A percentile compares a stretch with the other conserved stretches of the same genome.
Conservation (phyloP, 2,113 vertebrate species). For the Rafetus swinhoei region DNA sequence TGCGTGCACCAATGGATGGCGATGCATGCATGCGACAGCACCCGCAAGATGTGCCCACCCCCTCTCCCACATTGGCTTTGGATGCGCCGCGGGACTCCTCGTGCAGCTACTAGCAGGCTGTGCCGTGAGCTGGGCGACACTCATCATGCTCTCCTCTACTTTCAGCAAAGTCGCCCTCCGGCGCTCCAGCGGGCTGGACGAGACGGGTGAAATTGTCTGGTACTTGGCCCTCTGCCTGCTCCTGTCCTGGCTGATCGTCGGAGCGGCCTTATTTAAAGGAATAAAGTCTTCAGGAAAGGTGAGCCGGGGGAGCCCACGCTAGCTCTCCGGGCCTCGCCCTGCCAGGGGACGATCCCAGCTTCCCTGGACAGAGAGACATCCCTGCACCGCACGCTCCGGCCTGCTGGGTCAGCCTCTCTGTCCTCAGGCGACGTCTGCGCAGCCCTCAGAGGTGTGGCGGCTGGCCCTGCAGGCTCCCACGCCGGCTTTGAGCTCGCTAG, state of each 20-base stretch:
- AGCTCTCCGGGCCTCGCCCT: neutral
- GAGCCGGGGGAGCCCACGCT: slow-evolving; percentile 15
- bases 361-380: too few relatives aligned
- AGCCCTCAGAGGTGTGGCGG: too few relatives aligned
- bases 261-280: slow-evolving; percentile 87
- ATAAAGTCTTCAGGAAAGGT: slow-evolving; percentile 98
- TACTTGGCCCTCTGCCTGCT: slow-evolving; percentile 94
- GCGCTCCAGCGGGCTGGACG: slow-evolving; percentile 85
- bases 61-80: neutral
- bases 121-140: too few relatives aligned
- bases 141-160: neutral
- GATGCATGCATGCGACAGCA: neutral
- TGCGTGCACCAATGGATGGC: fast-evolving
- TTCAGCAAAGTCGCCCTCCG: slow-evolving; percentile 85
- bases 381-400: too few relatives aligned
- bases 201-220: slow-evolving; percentile 92
- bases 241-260: slow-evolving; percentile 86
- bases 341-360: neutral
- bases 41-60: neutral
- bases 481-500: neutral
- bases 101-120: neutral
- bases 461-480: neutral
- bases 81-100: neutral
- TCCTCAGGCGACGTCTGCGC: too few relatives aligned
- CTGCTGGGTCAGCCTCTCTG: too few relatives aligned